These are phyloP conservation scores for Pimephales promelas DNA, from an alignment of 2,113 vertebrate genomes.

Conservation along the genomic window DNA sequence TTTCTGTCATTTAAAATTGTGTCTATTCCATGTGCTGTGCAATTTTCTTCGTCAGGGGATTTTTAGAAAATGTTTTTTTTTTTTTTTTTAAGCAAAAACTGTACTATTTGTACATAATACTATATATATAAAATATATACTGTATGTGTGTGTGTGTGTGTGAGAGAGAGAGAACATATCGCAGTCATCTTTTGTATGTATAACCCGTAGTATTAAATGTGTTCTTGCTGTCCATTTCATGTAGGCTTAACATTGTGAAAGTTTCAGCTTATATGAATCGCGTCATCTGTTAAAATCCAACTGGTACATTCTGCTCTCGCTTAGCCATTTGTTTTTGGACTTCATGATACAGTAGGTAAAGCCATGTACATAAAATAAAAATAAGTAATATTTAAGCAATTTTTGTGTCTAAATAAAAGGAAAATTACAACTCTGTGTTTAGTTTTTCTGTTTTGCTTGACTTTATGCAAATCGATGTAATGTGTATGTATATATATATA, in stretches of 20 bases:
- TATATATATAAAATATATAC: conserved; percentile 12
- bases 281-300: conserved; percentile 51
- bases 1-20: conserved; percentile 60
- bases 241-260: conserved; percentile 45
- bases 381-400: conserved; percentile 42
- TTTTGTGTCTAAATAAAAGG: conserved; percentile 59
- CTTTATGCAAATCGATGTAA: neutral
- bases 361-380: conserved; percentile 53
- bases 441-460: conserved; percentile 51
- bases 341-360: conserved; percentile 42
- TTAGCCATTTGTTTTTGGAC: conserved; percentile 40
- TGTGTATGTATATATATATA: too few relatives aligned
- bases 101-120: conserved; percentile 49
- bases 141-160: too few relatives aligned
- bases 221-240: conserved; percentile 58
- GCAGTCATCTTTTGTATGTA: conserved; percentile 54
- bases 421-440: conserved; percentile 56
- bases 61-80: conserved; percentile 60
- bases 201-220: conserved; percentile 53
- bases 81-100: conserved; percentile 34
- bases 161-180: conserved; percentile 48
- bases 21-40: conserved; percentile 43
- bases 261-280: conserved; percentile 48
- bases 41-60: conserved; percentile 56
- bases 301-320: conserved; percentile 35